Conservation (phyloP, 2,113 vertebrate species). For the Labeo catla region DNA sequence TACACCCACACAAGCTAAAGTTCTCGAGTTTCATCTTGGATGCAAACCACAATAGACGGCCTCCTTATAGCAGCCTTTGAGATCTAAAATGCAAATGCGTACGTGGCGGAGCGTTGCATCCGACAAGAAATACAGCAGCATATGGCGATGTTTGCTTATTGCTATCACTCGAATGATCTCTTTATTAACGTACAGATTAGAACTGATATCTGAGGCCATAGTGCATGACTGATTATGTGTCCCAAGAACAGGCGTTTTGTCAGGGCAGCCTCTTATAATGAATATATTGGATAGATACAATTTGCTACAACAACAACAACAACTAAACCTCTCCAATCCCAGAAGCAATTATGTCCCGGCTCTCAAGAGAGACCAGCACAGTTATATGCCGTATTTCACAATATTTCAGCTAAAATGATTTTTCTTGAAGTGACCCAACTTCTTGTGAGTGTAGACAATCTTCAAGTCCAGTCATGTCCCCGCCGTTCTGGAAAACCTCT, state of each 20-base stretch:
- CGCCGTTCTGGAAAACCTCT: slow-evolving; percentile 5
- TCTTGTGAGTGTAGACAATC: slow-evolving; percentile 13
- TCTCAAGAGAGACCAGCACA: background rate
- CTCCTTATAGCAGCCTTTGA: background rate
- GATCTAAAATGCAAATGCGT: slow-evolving; percentile 20
- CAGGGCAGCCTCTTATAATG: slow-evolving; percentile 14
- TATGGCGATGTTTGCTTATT: background rate
- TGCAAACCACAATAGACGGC: background rate
- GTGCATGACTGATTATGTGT: slow-evolving; percentile 39
- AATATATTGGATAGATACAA: slow-evolving; percentile 25
- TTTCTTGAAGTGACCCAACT: slow-evolving; percentile 24
- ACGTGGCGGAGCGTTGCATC: background rate
- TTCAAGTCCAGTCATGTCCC: slow-evolving; percentile 28
- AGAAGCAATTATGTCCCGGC: slow-evolving; percentile 25
- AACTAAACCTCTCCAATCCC: slow-evolving; percentile 24
- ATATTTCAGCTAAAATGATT: slow-evolving; percentile 26
- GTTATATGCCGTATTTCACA: background rate
- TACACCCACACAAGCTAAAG: background rate
- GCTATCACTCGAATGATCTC: background rate
- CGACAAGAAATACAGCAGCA: background rate
- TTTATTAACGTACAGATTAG: background rate
- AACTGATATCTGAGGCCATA: slow-evolving; percentile 25
- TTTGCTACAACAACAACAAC: slow-evolving; percentile 32
- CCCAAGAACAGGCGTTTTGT: slow-evolving; percentile 14
- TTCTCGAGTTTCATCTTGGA: slow-evolving; percentile 15